Evolutionary conservation across 2,888 invertebrate genomes (phyloP), one percentile per base, ranked within the genome.

Genomic region (Polydrusus tereticollis): DNA sequence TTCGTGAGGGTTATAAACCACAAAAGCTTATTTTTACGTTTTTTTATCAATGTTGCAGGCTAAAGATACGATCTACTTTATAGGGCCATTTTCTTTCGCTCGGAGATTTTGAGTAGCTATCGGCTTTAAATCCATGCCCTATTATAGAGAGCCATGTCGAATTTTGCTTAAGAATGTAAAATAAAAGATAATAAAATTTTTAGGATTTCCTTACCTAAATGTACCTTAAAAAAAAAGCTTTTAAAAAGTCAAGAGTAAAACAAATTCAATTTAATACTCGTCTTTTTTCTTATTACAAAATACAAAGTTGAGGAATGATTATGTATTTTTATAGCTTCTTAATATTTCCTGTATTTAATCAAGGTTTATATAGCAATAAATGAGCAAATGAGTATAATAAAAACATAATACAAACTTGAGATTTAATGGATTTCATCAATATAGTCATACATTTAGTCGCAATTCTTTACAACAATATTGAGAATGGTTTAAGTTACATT

Each of bases 31-130:
- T 63, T 63, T 52, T 69, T 68, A 68, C 47, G 59, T 14, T 55
- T 69, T n/a, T 69, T 57, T 69, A 57, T 69, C 69, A 64, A 69
- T 69, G 62, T 69, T 64, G 43, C 63, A 63, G 55, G 64, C 38
- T 64, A 69, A 45, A 69, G 69, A 69, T 69, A 69, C 69, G 63
- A 69, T 69, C 69, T 64, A 33, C 21, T 71, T 71, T 71, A 71
- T 59, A 45, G 50, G 21, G 47, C 65, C 23, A 65, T 71, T 71
- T 68, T 65, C 58, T 47, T 71, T 71, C 52, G 50, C 43, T 26
- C 18, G 58, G 23, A 64, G 58, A 57, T 64, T 70, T 70, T 64
- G 43, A 71, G 58, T 65, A 52, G 36, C 70, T 59, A 65, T 71
- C 59, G 65, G 21, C 59, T 71, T 68, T 60, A 41, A 60, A 59